Base-by-base conservation (phyloP, 2,888 invertebrate genomes). In the Heteromyza rotundicornis region DNA sequence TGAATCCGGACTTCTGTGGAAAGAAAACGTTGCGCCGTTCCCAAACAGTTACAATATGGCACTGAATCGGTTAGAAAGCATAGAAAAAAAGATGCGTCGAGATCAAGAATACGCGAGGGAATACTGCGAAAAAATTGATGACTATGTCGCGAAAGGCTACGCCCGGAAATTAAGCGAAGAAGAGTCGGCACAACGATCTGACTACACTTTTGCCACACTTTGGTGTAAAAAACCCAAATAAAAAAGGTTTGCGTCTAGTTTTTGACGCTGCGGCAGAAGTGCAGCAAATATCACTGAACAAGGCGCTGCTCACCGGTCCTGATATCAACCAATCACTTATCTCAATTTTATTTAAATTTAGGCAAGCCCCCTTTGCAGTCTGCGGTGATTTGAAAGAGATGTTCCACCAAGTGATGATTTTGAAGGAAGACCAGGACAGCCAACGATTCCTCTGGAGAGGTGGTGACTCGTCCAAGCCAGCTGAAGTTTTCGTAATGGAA, bases 361-460 rank as follows among this genome's bases (percentile, higher is more conserved):
- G 60, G 22, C 20, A 32, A 22, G 24, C 27, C 12, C 60, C 40
- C 51, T 23, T 36, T 57, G 14, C 17, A 57, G 27, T 40, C 16
- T 40, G 40, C n/a, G 40, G 40, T 40, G 40, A 40, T 17, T 12
- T 49, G 57, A 16, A 24, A 40, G 23, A 59, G 22, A 60, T 60
- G 60, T 60, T 54, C 27, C 50, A 57, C 52, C 61, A 57, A 24
- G 36, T 60, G 5, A 32, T 19, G 10, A 20, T 35, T 14, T 5
- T n/a, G n/a, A 24, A 10, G 32, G 20, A 54, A 12, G 55, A 47
- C 10, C 20, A 36, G 23, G 20, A 40, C 23, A n/a, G 35, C 12
- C 59, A 62, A 44, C 35, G 61, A 36, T 68, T 68, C 50, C 40
- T 64, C 2, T 64, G 64, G 62, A 44, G 53, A 16, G 57, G 44